Conservation (phyloP, 2,113 vertebrate genomes). For the Piaya cayana region DNA sequence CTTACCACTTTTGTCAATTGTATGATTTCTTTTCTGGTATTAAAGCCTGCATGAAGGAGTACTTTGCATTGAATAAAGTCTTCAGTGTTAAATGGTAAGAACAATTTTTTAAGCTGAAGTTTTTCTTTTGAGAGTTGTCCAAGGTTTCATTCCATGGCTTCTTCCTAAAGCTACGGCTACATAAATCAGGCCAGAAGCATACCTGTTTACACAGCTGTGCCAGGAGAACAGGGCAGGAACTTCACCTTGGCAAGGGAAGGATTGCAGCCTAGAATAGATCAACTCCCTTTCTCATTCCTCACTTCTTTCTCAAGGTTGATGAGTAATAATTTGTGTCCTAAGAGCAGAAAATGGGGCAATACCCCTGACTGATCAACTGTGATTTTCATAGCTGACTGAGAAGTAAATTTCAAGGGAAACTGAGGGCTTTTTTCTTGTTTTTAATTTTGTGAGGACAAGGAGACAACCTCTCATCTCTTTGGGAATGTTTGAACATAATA, state of each 20-base stretch:
- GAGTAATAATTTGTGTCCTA: not conserved
- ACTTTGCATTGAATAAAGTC: not conserved
- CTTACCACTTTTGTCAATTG: not conserved
- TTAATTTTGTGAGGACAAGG: not conserved
- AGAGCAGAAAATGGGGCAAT: not conserved
- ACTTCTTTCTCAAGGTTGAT: not conserved
- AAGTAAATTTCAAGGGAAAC: not conserved
- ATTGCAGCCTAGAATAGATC: not conserved
- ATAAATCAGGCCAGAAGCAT: not conserved
- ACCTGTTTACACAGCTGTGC: slow-evolving; percentile 12
- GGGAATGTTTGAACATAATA: not conserved
- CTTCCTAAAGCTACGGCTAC: not conserved
- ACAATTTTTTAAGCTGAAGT: not conserved
- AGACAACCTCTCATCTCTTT: not conserved
- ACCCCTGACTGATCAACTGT: not conserved
- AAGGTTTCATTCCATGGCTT: not conserved
- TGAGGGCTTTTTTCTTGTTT: fast-evolving
- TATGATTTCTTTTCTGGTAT: not conserved
- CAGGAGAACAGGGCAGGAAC: not conserved
- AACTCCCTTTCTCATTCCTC: not conserved
- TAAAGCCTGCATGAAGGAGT: not conserved
- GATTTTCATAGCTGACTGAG: not conserved
- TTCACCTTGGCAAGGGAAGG: not conserved
- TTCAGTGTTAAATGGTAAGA: not conserved
- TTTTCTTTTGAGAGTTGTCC: not conserved